Percentiles rank a stretch among this genome's conserved stretches.
Conservation (phyloP, 1,140 invertebrate species). For the Bombus difficillimus region DNA sequence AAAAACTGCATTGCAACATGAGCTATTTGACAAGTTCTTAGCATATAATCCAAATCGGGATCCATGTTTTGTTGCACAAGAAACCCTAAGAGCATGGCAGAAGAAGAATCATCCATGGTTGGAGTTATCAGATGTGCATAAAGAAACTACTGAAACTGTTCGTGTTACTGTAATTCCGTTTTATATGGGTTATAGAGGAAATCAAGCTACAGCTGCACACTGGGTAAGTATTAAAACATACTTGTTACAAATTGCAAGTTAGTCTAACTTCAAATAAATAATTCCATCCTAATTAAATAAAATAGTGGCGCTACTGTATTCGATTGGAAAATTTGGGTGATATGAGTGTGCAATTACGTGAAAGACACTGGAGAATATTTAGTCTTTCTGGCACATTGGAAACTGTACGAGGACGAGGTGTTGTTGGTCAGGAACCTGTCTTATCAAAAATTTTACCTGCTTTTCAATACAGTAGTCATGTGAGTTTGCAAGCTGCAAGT, state of each 20-base stretch:
- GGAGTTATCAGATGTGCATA: conserved; percentile 98
- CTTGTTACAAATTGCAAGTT: not conserved
- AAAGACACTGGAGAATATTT: conserved; percentile 98
- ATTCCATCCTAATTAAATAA: conserved; percentile 18
- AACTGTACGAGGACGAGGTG: conserved; percentile 96
- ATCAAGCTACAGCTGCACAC: conserved; percentile 94
- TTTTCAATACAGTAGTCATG: conserved; percentile 98
- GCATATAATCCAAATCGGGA: conserved; percentile 91
- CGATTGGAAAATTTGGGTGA: conserved; percentile 96
- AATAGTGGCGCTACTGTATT: conserved; percentile 97
- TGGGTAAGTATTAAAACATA: conserved; percentile 86
- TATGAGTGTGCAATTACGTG: conserved; percentile 94
- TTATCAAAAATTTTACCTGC: conserved; percentile 93
- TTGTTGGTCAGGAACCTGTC: conserved; percentile 97
- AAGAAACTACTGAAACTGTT: conserved; percentile 98
- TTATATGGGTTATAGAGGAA: conserved; percentile 96
- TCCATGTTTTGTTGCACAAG: conserved; percentile 93
- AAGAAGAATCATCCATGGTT: conserved; percentile 99
- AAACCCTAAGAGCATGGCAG: conserved; percentile 97
- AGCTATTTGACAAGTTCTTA: conserved; percentile 98
- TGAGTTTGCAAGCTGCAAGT: conserved; percentile 97
- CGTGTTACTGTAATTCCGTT: conserved; percentile 98
- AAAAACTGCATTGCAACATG: conserved; percentile 93
- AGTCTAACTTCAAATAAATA: not conserved
- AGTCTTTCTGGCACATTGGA: conserved; percentile 96